phyloP scores from a whole-genome alignment of 2,113 vertebrate genomes.

The Marcusenius ussheri region DNA sequence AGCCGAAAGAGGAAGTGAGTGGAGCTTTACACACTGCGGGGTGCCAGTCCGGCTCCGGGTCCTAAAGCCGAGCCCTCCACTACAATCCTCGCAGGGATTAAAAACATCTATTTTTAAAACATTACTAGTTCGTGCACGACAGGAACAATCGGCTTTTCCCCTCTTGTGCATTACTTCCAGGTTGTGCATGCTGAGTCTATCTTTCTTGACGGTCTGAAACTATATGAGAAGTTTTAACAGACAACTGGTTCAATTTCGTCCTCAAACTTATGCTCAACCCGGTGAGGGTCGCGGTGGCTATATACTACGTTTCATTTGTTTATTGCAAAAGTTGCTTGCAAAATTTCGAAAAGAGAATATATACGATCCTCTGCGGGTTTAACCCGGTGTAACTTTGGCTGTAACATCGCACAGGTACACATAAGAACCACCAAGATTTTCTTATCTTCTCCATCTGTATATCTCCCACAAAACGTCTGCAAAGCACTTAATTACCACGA shows the following conservation, averaged over 20 bases:
- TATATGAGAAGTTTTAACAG: background rate
- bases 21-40: conserved; percentile 35
- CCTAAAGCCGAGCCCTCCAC: conserved; percentile 39
- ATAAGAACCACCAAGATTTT: background rate
- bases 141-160: background rate
- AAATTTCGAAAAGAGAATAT: background rate
- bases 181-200: background rate
- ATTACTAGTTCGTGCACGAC: background rate
- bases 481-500: background rate
- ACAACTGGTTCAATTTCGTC: background rate
- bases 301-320: background rate
- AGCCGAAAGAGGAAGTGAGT: conserved; percentile 57
- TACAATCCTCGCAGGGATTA: background rate
- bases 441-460: background rate
- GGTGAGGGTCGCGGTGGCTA: background rate
- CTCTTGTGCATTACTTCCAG: background rate
- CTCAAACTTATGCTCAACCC: background rate
- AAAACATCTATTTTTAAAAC: background rate
- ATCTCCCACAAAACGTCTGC: background rate
- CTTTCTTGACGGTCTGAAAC: background rate
- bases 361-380: background rate
- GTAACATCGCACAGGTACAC: background rate
- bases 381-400: background rate
- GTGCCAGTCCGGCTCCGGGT: conserved; percentile 33
- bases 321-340: background rate